Evolutionary conservation across 2,888 invertebrate genomes (phyloP).

Genomic region (Tanaodytes sp.): DNA sequence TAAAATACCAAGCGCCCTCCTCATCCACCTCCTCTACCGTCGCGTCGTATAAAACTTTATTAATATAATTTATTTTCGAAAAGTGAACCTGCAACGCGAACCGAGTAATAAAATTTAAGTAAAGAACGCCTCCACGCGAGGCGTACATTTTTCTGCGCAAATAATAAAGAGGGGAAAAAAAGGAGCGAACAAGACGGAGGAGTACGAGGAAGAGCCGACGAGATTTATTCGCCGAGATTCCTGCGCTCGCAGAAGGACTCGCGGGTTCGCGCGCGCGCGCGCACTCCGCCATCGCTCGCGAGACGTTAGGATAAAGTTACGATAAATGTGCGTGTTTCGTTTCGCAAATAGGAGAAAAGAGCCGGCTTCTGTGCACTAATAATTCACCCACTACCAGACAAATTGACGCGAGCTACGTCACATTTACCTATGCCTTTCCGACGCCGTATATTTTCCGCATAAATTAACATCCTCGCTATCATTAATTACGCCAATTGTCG

Average conservation of each 20-base stretch:
- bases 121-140: constrained; percentile 38
- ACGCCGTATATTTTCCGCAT: too few relatives aligned
- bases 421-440: too few relatives aligned
- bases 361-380: constrained; percentile 29
- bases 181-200: constrained; percentile 34
- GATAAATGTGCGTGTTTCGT: constrained; percentile 32
- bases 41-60: constrained; percentile 25
- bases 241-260: constrained; percentile 26
- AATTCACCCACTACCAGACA: constrained; percentile 28
- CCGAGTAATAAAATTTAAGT: constrained; percentile 38
- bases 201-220: constrained; percentile 36
- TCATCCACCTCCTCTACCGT: constrained; percentile 1
- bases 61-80: constrained; percentile 42
- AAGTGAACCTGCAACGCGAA: constrained; percentile 32
- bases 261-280: constrained; percentile 9
- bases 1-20: constrained; percentile 17
- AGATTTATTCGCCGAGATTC: constrained; percentile 41
- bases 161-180: constrained; percentile 30
- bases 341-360: constrained; percentile 22
- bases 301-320: constrained; percentile 24
- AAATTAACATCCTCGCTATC: too few relatives aligned
- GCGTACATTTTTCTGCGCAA: constrained; percentile 25
- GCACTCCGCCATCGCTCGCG: constrained; percentile 15
- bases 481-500: too few relatives aligned
- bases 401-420: too few relatives aligned